Evolutionary conservation across 1,140 invertebrate genomes (phyloP), one percentile per base, ranked within the genome.

Genomic region (Drosophila funebris): DNA sequence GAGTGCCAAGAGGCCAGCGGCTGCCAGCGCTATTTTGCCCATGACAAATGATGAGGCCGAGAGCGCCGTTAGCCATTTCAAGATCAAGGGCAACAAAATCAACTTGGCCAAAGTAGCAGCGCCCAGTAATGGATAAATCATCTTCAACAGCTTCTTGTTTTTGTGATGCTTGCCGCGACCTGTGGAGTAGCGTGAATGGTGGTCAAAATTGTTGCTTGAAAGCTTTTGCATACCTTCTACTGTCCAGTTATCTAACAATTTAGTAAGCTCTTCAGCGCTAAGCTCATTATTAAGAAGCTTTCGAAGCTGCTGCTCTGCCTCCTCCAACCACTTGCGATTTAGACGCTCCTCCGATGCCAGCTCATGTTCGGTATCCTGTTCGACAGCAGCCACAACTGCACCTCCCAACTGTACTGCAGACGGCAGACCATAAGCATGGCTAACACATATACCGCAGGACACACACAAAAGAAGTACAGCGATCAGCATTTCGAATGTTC

Each of bases 51-150:
- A 93, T 71, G 94, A 93, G 11, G 93, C 93, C 18, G 95, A 94
- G 7, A 95, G 78, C 46, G 95, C 92, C 3, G 94, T 94, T 7
- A 95, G 74, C 14, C 92, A 92, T 74, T 95, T 95, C 48, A 95
- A 74, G 11, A 94, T 93, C n/a, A 95, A 84, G 1, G 94, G 94
- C 52, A 95, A 73, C 1, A 95, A 46, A 5, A 95, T 90, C 39
- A 93, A 93, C 75, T 95, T 95, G 3, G 94, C 94, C 9, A 95
- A 81, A 9, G 94, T 74, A 8, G 94, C 91, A 0, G 94, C 94
- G n/a, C 94, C 77, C 11, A 95, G 78, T 37, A 95, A 50, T 0
- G 94, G 94, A 33, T 85, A 90, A 0, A 91, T 29, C 53, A 76
- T 76, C 66, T 91, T 91, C 3, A 77, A 33, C 6, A 90, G 44